Evolutionary conservation across 53 echinoderm and acorn worm genomes (phyloP), one percentile per base, ranked within the genome.

Genomic region (Henricia sp.): DNA sequence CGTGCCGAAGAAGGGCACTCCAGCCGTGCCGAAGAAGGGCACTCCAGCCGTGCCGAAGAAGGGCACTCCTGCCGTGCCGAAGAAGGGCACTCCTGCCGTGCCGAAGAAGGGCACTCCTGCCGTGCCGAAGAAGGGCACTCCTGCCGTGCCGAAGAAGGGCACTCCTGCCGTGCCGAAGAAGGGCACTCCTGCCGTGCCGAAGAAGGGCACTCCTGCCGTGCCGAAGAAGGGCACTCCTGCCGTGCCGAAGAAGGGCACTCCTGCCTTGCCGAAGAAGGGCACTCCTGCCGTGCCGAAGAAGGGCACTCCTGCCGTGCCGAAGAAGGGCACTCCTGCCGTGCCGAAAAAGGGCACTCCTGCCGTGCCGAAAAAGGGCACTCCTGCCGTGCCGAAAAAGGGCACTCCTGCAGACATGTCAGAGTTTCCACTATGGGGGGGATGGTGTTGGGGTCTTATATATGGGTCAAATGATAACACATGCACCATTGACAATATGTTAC

Each of bases 401-500:
- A 46, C 8, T 46, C 8, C 8, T 14, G 48, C 48, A 46, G 48
- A n/a, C n/a, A n/a, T n/a, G n/a, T n/a, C n/a, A n/a, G n/a, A n/a
- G n/a, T n/a, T n/a, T n/a, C n/a, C n/a, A n/a, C n/a, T n/a, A n/a
- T n/a, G n/a, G n/a, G n/a, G n/a, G n/a, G n/a, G n/a, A n/a, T n/a
- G n/a, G n/a, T n/a, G n/a, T n/a, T n/a, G n/a, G n/a, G n/a, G n/a
- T n/a, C n/a, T n/a, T n/a, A n/a, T n/a, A n/a, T n/a, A n/a, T n/a
- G n/a, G n/a, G n/a, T n/a, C n/a, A n/a, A n/a, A 60, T 25, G 38
- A 72, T 3, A 72, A 4, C 73, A 72, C 73, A 3, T 73, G 74
- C 32, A 73, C 74, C 23, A 32, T 52, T 52, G 74, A 73, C 28
- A 73, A 73, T 33, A 4, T 73, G 37, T 34, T 76, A 33, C 36